phyloP scores from a whole-genome alignment of 2,888 invertebrate genomes.

The Morpho deidamia region DNA sequence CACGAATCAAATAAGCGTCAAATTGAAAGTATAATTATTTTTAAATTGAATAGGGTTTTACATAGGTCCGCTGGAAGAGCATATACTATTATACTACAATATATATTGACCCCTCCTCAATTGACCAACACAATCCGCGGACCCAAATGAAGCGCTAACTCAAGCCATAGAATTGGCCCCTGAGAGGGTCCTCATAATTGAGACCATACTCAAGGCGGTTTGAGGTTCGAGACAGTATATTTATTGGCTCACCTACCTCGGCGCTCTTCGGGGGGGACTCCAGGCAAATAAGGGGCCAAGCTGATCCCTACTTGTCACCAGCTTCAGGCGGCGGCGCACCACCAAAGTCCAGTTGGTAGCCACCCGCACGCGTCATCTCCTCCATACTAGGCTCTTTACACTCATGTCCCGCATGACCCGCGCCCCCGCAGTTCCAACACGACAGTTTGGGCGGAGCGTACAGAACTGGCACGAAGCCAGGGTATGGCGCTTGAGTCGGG shows the following conservation, averaged over 20 bases:
- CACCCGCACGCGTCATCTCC: slow-evolving; percentile 88
- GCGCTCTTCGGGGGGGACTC: neutral
- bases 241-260: neutral
- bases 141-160: neutral
- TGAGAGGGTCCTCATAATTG: too few relatives aligned
- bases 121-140: neutral
- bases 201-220: too few relatives aligned
- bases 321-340: slow-evolving; percentile 60
- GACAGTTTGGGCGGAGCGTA: slow-evolving; percentile 82
- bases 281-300: neutral
- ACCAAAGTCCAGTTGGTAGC: slow-evolving; percentile 83
- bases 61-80: slow-evolving; percentile 34
- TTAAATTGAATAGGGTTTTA: slow-evolving; percentile 32
- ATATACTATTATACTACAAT: slow-evolving; percentile 40
- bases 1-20: slow-evolving; percentile 7
- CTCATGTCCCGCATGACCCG: slow-evolving; percentile 89
- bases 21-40: slow-evolving; percentile 57
- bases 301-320: slow-evolving; percentile 53
- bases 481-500: slow-evolving; percentile 62
- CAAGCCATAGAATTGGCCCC: too few relatives aligned
- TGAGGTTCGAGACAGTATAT: neutral
- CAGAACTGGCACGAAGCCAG: slow-evolving; percentile 71
- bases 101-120: slow-evolving; percentile 20
- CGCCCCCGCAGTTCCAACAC: slow-evolving; percentile 95
- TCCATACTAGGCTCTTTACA: slow-evolving; percentile 96